Percentiles rank a stretch among this genome's conserved stretches.
phyloP scores from a whole-genome alignment of 2,888 invertebrate species.

The Cantharis flavilabris region DNA sequence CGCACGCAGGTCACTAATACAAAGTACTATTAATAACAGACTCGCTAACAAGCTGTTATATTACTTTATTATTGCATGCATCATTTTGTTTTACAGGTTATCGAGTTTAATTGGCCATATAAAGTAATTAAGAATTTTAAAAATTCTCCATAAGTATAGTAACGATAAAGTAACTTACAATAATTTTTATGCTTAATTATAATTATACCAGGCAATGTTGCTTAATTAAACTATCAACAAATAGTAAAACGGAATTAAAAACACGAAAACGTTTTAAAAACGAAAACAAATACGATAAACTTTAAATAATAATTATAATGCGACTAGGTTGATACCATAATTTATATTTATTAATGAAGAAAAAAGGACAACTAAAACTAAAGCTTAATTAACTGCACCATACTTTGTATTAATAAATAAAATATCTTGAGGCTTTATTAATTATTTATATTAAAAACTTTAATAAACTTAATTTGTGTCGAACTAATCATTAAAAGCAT shows the following conservation, averaged over 20 bases:
- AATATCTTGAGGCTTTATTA: not conserved
- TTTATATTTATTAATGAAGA: not conserved
- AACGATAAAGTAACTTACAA: not conserved
- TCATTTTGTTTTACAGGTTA: slow-evolving; percentile 40
- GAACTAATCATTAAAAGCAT: slow-evolving; percentile 31
- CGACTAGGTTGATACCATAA: not conserved
- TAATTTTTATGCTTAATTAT: not conserved
- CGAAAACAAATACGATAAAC: not conserved
- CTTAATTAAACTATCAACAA: not conserved
- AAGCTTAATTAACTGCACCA: not conserved
- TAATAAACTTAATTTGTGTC: slow-evolving; percentile 4
- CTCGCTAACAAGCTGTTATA: slow-evolving; percentile 41
- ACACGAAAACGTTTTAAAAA: not conserved
- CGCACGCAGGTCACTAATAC: slow-evolving; percentile 31
- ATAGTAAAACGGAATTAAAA: not conserved
- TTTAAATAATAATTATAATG: not conserved
- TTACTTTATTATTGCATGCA: slow-evolving; percentile 39
- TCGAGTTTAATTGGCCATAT: slow-evolving; percentile 31
- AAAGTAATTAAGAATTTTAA: slow-evolving; percentile 28
- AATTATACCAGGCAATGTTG: not conserved
- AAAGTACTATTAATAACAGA: slow-evolving; percentile 34
- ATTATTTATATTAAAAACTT: slow-evolving; percentile 1
- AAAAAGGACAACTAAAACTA: not conserved
- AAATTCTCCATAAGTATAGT: slow-evolving; percentile 3
- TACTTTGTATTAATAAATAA: not conserved